Conservation (phyloP, 2,113 vertebrate genomes). For the Jacana jacana region DNA sequence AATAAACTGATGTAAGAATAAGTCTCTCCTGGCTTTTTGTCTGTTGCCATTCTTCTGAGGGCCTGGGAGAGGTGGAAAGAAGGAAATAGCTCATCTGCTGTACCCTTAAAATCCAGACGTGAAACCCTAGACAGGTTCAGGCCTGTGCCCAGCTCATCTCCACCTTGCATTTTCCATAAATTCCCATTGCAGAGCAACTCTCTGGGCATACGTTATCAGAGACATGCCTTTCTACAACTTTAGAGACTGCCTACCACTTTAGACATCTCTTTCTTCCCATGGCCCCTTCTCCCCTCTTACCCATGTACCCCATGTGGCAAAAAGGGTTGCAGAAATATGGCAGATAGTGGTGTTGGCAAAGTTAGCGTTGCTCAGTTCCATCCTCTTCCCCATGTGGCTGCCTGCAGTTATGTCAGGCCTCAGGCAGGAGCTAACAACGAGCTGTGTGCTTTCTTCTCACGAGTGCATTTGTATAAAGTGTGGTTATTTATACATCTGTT, state of each 20-base stretch:
- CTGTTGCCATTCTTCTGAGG: slow-evolving; percentile 23
- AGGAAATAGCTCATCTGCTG: background rate
- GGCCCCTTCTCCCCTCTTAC: background rate
- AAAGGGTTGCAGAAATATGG: background rate
- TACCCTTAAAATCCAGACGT: background rate
- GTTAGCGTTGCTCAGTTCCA: background rate
- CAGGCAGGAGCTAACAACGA: no score
- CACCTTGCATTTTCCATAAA: background rate
- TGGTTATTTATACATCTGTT: background rate
- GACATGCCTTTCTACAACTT: background rate
- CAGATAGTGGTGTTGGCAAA: background rate
- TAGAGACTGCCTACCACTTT: background rate
- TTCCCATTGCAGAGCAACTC: background rate
- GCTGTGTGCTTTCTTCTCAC: background rate
- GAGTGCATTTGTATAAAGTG: background rate
- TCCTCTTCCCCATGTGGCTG: background rate
- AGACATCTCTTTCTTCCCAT: background rate
- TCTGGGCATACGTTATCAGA: background rate
- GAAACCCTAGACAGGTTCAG: background rate
- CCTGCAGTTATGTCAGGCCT: background rate
- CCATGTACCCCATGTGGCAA: background rate
- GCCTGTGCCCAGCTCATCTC: background rate
- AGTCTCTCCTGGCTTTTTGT: background rate
- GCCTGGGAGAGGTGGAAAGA: background rate
- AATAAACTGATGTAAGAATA: slow-evolving; percentile 59